Base-by-base conservation (phyloP, 2,113 vertebrate species). In the Chrysemys picta region DNA sequence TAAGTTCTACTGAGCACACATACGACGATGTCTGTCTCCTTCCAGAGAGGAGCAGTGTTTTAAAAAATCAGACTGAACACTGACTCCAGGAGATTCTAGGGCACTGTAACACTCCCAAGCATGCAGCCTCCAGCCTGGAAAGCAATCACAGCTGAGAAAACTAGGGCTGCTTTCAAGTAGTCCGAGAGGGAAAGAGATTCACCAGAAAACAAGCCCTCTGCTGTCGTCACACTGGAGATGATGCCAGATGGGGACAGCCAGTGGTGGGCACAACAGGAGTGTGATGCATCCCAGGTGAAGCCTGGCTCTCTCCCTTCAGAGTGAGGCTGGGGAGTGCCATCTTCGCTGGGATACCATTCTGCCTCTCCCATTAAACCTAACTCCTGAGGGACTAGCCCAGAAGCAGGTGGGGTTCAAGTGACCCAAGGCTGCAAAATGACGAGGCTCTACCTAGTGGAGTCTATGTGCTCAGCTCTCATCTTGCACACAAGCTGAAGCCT, bases 41-140 rank as follows among this genome's bases (percentile, higher is more conserved):
- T 47, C 78, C 65, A 65, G 93, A 90, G 89, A 91, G 81, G 93
- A 96, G 85, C 24, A 91, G 93, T 94, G 93, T 93, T 96, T 93
- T 80, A 82, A 78, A 72, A 96, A 96, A 95, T 8, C 65, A 72
- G 94, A 86, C 89, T 79, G 90, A 83, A 91, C 93, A 59, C 27
- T 4, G 75, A 78, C 10, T 97, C 57, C 0, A 45, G 82, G 87
- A 95, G 94, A 95, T 81, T 84, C 90, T 69, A 47, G 84, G 95
- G 91, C 54, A 82, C 89, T 94, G 80, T 38, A 29, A 59, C 75
- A 76, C 88, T 76, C 80, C 53, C 92, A 54, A 84, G 93, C 88
- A 87, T 10, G 0, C 84, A 88, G 94, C 94, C 91, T 76, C 87
- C 93, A 91, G 92, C 96, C 95, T 84, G 78, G 86, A 95, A 25